Evolutionary conservation across 37 sponge, comb jelly and placozoan genomes (phyloP), one percentile per base, ranked within the genome.

Genomic region (Hormiphora californensis): DNA sequence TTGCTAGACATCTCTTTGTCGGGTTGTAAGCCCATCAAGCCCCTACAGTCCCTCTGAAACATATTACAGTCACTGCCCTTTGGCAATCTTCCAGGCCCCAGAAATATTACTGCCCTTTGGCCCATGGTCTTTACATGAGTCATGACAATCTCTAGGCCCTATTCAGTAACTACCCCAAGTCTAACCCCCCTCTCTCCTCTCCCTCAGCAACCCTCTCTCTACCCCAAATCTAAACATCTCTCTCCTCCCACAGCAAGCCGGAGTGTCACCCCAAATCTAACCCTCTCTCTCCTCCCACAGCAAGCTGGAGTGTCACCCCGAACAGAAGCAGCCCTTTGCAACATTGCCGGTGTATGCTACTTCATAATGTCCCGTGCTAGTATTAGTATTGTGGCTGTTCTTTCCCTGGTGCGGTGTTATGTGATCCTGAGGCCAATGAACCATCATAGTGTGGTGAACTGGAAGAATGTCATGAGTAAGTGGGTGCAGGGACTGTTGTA

Each of bases 311-410:
- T 73, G 0, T 73, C 81, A 23, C 81, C 81, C 5, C 40, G 28
- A 33, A 73, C 44, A 40, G 81, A 73, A 21, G 46, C 43, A 0
- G 23, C 43, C 46, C 81, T 73, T 1, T 73, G 81, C 43, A 73
- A 73, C 81, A 46, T 73, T 1, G 81, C 81, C n/a, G 81, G 81
- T 28, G 81, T 73, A 22, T 43, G 81, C 46, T 73, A 32, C 46
- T 73, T 73, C 81, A 41, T 73, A 43, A 73, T 73, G 81, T 73
- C 81, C 9, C 81, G 81, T 39, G 81, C 81, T 73, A 73, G 81
- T 41, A 73, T 73, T 46, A 73, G 81, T 33, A 73, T 73, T 12
- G 81, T 73, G 4, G 81, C 81, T n/a, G 43, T 73, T 23, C 25
- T 73, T 22, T 73, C 81, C 11, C 81, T 73, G 44, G 81, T 73